phyloP scores from a whole-genome alignment of 2,113 vertebrate genomes.

The Fregata magnificens region DNA sequence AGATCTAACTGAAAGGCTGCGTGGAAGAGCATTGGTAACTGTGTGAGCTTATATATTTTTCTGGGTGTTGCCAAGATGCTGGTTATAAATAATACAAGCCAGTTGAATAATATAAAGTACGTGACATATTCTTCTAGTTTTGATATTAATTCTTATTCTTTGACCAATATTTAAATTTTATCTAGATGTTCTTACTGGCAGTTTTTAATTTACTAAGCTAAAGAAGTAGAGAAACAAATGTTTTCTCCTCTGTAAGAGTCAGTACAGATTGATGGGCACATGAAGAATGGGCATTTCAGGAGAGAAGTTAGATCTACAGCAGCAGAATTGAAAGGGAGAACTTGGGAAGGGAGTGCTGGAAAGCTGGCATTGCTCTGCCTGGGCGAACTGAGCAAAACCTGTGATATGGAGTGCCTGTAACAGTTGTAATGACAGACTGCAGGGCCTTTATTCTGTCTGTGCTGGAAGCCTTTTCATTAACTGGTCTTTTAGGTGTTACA shows the following conservation, averaged over 20 bases:
- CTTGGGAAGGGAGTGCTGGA: background rate
- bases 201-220: background rate
- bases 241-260: background rate
- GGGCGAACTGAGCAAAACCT: background rate
- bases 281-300: background rate
- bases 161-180: background rate
- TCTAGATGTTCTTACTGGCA: background rate
- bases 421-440: fast-evolving
- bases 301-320: background rate
- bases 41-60: background rate
- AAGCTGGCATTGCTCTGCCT: background rate
- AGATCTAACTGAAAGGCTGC: background rate
- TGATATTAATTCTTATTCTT: background rate
- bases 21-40: background rate
- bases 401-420: too few relatives aligned
- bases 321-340: background rate
- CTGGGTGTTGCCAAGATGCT: background rate
- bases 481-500: background rate
- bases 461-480: background rate
- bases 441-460: background rate
- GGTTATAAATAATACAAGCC: background rate
- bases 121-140: background rate
- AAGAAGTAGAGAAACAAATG: background rate
- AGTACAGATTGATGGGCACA: fast-evolving
- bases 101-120: background rate